These are phyloP conservation scores for Podotricha telesiphe DNA, from an alignment of 2,888 invertebrate species.

Conservation along the genomic window DNA sequence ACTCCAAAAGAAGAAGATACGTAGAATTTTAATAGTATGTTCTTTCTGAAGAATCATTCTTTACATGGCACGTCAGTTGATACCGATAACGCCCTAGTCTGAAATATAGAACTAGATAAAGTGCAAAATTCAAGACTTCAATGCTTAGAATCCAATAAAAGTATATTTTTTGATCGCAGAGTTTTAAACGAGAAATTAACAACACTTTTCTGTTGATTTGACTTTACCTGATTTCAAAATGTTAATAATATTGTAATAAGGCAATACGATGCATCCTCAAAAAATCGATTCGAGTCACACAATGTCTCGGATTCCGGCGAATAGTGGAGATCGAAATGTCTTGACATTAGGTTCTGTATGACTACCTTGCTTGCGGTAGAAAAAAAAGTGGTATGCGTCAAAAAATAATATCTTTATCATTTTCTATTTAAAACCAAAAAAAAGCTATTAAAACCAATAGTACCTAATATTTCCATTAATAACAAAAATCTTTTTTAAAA, in stretches of 20 bases:
- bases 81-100: slow-evolving; percentile 7
- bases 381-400: no score
- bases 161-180: neutral
- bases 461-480: no score
- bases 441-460: no score
- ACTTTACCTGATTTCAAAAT: neutral
- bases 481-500: no score
- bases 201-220: neutral
- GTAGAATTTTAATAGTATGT: neutral
- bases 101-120: slow-evolving; percentile 18
- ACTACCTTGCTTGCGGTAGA: no score
- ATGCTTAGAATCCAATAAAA: slow-evolving; percentile 12
- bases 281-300: no score
- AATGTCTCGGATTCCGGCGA: no score
- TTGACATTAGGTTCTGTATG: no score
- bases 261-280: no score
- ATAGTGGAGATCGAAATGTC: no score
- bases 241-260: neutral
- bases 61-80: slow-evolving; percentile 6
- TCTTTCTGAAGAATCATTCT: slow-evolving; percentile 1
- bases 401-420: no score
- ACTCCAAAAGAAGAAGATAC: neutral
- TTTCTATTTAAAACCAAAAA: no score
- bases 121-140: neutral
- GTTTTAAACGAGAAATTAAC: neutral